These are phyloP conservation scores for Dynastes grantii DNA, from an alignment of 2,888 invertebrate species.

Conservation along the genomic window DNA sequence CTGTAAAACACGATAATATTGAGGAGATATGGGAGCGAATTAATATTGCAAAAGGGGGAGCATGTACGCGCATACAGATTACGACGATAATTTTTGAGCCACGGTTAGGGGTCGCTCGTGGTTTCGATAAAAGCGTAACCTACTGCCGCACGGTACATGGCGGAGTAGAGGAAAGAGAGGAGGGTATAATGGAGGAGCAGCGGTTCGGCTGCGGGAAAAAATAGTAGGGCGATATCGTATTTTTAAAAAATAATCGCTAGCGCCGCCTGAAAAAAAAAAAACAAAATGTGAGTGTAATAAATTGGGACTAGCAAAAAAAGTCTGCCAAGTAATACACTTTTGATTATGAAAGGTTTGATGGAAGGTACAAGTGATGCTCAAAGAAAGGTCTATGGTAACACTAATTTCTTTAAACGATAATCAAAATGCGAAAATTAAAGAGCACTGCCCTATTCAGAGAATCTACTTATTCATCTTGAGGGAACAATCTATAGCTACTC, in stretches of 20 bases:
- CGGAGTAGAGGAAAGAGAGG: neutral
- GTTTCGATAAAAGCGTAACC: conserved; percentile 36
- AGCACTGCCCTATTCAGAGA: no score
- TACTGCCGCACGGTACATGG: neutral
- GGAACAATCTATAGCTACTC: no score
- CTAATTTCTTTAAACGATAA: no score
- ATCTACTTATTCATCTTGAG: no score
- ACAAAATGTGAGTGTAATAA: conserved; percentile 1
- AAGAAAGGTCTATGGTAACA: no score
- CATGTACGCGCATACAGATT: conserved; percentile 50
- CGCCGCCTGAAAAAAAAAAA: neutral
- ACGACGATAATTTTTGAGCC: conserved; percentile 41
- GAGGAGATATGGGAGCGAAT: conserved; percentile 43
- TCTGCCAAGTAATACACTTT: neutral
- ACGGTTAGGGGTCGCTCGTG: neutral
- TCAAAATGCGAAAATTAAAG: no score
- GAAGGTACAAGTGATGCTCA: no score
- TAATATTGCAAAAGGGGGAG: conserved; percentile 49
- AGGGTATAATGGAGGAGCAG: neutral
- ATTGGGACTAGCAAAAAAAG: neutral
- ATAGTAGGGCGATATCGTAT: conserved; percentile 12
- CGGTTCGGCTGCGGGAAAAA: neutral
- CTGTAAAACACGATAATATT: conserved; percentile 37
- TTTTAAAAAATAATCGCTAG: conserved; percentile 3
- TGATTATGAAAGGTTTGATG: no score